These are phyloP conservation scores for Rhabdornis inornatus DNA, from an alignment of 2,113 vertebrate genomes.

Conservation along the genomic window DNA sequence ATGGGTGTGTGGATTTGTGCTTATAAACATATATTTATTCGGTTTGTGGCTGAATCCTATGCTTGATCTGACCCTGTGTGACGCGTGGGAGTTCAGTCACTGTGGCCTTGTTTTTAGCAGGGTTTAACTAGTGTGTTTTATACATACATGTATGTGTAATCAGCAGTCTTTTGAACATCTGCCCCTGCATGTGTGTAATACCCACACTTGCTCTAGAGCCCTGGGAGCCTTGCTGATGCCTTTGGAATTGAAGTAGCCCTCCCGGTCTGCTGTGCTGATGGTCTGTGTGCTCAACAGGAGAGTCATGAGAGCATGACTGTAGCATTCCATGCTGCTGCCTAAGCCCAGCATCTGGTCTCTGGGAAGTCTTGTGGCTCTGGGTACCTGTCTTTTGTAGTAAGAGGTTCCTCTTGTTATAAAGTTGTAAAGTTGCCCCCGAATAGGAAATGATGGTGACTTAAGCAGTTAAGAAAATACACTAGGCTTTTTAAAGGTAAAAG, in stretches of 20 bases:
- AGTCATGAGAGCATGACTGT: neutral
- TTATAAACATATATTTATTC: neutral
- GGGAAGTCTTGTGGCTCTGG: neutral
- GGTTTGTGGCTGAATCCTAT: neutral
- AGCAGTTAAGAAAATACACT: neutral
- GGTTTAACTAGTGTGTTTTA: neutral
- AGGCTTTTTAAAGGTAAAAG: neutral
- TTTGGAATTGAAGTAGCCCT: neutral
- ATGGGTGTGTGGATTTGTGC: neutral
- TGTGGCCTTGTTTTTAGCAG: neutral
- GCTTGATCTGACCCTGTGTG: neutral
- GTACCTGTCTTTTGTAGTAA: neutral
- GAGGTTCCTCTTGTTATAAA: neutral
- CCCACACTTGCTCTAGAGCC: neutral
- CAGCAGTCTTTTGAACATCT: neutral
- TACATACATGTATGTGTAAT: too few relatives aligned
- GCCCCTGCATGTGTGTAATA: neutral
- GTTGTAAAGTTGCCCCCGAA: neutral
- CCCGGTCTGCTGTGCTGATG: neutral
- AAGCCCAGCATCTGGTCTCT: neutral
- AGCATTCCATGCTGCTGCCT: neutral
- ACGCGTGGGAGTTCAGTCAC: neutral
- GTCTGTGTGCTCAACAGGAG: neutral
- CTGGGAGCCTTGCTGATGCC: neutral
- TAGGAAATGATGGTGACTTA: neutral